Evolutionary conservation across 2,113 vertebrate genomes (phyloP).

Genomic region (Lasiurus borealis): DNA sequence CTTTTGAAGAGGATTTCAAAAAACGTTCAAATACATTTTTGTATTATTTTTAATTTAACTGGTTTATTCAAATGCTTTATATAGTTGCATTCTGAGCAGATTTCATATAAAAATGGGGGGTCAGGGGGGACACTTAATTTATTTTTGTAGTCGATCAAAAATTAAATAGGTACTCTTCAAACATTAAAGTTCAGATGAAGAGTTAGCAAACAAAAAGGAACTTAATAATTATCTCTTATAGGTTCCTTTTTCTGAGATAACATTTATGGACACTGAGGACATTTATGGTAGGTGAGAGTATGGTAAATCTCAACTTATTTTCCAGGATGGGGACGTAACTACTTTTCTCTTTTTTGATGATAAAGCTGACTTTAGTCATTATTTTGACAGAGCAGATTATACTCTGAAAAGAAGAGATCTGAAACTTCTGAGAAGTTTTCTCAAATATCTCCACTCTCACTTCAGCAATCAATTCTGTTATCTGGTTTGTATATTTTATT

Average conservation of each 20-base stretch:
- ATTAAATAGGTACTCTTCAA: background rate
- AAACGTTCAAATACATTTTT: background rate
- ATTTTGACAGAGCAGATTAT: background rate
- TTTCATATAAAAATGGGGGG: background rate
- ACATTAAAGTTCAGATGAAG: background rate
- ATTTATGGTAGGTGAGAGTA: background rate
- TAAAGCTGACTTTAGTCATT: background rate
- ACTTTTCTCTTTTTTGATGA: background rate
- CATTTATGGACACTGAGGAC: background rate
- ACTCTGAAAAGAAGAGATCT: background rate
- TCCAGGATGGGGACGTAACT: background rate
- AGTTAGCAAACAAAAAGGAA: background rate
- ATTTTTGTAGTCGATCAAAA: background rate
- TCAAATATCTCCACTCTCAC: background rate
- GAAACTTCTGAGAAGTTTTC: background rate
- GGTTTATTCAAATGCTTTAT: background rate
- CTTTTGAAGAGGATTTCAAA: constrained; percentile 41
- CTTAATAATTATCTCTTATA: background rate
- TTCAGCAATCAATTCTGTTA: background rate
- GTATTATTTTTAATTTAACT: constrained; percentile 21
- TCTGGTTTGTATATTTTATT: background rate
- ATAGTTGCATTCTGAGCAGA: background rate
- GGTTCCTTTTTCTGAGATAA: background rate
- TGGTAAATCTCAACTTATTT: background rate
- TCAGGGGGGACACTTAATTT: background rate